phyloP scores from a whole-genome alignment of 2,888 invertebrate genomes.

The Ctenicera cuprea region DNA sequence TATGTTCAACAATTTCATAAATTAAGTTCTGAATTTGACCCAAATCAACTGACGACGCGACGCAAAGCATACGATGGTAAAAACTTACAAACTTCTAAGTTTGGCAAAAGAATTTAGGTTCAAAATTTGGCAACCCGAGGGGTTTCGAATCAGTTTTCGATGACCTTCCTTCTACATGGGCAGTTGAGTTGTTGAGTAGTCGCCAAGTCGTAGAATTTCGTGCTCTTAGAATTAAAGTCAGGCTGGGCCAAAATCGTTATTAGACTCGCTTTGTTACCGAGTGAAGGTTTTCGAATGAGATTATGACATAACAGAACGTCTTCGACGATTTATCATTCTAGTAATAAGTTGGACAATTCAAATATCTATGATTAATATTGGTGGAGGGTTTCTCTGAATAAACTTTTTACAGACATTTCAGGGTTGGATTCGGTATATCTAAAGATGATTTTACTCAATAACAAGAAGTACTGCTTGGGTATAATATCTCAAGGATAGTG shows the following conservation, averaged over 20 bases:
- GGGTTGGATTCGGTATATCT: background rate
- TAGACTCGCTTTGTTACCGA: conserved; percentile 33
- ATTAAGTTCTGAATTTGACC: conserved; percentile 11
- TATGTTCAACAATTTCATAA: conserved; percentile 20
- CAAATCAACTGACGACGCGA: conserved; percentile 3
- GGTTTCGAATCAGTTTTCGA: conserved; percentile 17
- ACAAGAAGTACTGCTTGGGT: background rate
- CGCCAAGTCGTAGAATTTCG: conserved; percentile 9
- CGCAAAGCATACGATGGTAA: background rate
- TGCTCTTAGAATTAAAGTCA: conserved; percentile 25
- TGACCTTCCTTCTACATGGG: conserved; percentile 20
- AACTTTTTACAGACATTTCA: conserved; percentile 22
- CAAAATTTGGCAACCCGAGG: background rate
- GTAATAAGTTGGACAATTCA: conserved; percentile 43
- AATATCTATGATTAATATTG: conserved; percentile 46
- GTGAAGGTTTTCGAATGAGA: conserved; percentile 27
- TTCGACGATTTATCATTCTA: conserved; percentile 38
- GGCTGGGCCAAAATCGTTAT: conserved; percentile 23
- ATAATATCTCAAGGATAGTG: too few species aligned
- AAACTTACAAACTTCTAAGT: background rate
- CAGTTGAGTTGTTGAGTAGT: conserved; percentile 26
- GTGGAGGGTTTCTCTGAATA: conserved; percentile 12
- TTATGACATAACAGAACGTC: conserved; percentile 34
- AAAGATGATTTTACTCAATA: background rate
- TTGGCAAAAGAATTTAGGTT: background rate